phyloP scores from a whole-genome alignment of 2,113 vertebrate species.

The Ciconia stormi region DNA sequence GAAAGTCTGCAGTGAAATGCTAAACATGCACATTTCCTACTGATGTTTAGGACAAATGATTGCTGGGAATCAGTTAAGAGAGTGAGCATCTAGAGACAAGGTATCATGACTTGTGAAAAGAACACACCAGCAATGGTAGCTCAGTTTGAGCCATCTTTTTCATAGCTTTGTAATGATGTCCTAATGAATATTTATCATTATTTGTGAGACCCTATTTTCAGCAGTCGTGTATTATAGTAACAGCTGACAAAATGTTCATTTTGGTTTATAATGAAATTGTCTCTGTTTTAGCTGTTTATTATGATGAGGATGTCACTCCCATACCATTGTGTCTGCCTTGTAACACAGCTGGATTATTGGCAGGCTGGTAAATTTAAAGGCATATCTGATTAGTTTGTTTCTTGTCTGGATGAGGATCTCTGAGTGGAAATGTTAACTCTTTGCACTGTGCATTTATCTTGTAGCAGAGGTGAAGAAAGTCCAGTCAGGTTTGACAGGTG shows the following conservation, averaged over 20 bases:
- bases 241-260: slow-evolving; percentile 62
- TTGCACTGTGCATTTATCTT: background rate
- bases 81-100: background rate
- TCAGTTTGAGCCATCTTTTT: background rate
- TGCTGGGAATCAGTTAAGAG: background rate
- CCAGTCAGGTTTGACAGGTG: background rate
- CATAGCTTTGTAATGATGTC: background rate
- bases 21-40: background rate
- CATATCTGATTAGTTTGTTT: background rate
- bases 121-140: background rate
- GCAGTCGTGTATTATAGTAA: slow-evolving; percentile 26
- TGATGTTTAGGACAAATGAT: background rate
- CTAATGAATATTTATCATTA: slow-evolving; percentile 70
- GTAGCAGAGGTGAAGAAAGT: background rate
- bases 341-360: slow-evolving; percentile 51
- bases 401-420: background rate
- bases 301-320: slow-evolving; percentile 18
- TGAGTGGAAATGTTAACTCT: background rate
- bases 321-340: slow-evolving; percentile 8
- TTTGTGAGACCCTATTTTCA: slow-evolving; percentile 54
- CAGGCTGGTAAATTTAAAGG: background rate
- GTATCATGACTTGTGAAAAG: background rate
- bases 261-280: slow-evolving; percentile 38
- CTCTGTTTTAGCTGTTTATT: slow-evolving; percentile 54
- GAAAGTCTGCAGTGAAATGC: background rate